These are phyloP conservation scores for Diorhabda elongata DNA, from an alignment of 1,140 invertebrate genomes.

Conservation along the genomic window DNA sequence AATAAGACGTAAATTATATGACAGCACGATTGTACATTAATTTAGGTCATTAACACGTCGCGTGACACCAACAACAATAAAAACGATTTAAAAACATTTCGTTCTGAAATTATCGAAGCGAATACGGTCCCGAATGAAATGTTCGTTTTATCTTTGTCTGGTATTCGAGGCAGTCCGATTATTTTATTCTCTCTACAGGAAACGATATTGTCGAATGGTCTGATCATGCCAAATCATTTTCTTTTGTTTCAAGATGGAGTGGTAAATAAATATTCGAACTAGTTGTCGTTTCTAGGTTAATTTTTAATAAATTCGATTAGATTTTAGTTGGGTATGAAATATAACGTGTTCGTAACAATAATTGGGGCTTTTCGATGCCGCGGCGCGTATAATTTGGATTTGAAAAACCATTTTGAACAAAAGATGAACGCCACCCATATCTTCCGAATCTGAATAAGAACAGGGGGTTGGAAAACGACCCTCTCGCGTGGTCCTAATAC, in stretches of 20 bases:
- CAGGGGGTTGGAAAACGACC: conserved; percentile 9
- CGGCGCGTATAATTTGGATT: conserved; percentile 4
- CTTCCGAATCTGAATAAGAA: conserved; percentile 14
- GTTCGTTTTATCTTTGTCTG: not conserved
- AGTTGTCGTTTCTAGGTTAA: too few species aligned
- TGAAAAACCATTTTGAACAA: conserved; percentile 17
- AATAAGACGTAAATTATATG: too few species aligned
- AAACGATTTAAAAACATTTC: too few species aligned
- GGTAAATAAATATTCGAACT: too few species aligned
- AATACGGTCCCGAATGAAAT: not conserved
- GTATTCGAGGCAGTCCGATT: not conserved
- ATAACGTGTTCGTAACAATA: not conserved
- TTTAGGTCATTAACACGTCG: too few species aligned
- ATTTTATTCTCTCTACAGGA: not conserved
- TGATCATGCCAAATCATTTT: not conserved
- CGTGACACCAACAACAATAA: too few species aligned
- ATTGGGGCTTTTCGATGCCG: conserved; percentile 4
- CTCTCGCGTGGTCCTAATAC: not conserved
- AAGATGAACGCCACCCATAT: conserved; percentile 10
- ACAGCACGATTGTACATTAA: too few species aligned
- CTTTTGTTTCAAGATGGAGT: not conserved
- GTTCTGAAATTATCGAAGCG: too few species aligned
- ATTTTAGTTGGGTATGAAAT: too few species aligned
- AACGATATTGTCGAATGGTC: not conserved
- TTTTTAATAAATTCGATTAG: too few species aligned